These are phyloP conservation scores for Acropora yongei DNA, from an alignment of 64 coral and sea anemone species.

Conservation along the genomic window DNA sequence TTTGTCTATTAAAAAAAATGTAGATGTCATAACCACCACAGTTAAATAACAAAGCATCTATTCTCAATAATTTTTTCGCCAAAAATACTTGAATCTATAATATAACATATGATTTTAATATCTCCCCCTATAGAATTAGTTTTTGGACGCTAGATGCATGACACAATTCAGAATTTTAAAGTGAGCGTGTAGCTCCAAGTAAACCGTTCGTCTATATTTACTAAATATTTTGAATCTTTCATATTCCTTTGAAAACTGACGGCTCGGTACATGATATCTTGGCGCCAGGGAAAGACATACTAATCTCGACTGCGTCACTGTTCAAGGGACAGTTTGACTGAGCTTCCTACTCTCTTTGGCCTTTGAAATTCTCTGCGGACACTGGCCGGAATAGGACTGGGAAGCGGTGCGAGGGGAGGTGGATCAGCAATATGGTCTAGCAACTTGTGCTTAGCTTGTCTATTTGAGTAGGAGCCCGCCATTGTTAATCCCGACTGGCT, in stretches of 20 bases:
- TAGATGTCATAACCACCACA: too few relatives aligned
- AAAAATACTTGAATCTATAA: too few relatives aligned
- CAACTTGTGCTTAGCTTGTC: conserved; percentile 67
- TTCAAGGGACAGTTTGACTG: background rate
- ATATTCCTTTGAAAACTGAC: background rate
- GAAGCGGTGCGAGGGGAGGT: conserved; percentile 71
- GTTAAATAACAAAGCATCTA: too few relatives aligned
- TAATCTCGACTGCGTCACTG: background rate
- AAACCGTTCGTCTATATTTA: too few relatives aligned
- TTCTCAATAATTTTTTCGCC: too few relatives aligned
- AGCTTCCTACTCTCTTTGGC: conserved; percentile 41
- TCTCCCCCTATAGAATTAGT: too few relatives aligned
- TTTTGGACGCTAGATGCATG: too few relatives aligned
- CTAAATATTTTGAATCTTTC: too few relatives aligned
- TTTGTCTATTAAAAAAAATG: too few relatives aligned
- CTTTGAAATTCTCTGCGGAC: conserved; percentile 85
- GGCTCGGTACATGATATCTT: background rate
- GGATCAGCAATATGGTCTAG: conserved; percentile 80
- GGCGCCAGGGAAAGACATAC: background rate
- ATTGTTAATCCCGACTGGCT: background rate
- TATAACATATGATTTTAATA: too few relatives aligned
- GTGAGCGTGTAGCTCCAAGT: too few relatives aligned
- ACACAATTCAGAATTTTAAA: too few relatives aligned
- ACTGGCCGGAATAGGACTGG: conserved; percentile 63
- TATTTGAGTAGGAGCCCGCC: background rate